Evolutionary conservation across 2,888 invertebrate genomes (phyloP), one percentile per base, ranked within the genome.

Genomic region (Brenthis daphne): DNA sequence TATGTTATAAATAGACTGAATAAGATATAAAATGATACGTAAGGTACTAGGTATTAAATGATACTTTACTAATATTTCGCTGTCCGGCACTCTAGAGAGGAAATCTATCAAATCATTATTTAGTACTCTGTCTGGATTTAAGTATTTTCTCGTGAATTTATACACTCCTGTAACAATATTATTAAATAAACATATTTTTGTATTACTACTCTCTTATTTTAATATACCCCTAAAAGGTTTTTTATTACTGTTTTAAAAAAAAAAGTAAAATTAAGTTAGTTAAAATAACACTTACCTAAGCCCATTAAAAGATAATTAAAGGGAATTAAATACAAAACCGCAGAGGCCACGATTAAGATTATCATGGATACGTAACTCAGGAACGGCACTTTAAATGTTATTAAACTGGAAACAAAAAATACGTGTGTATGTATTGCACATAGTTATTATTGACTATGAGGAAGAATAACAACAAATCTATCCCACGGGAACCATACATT

Each of bases 51-150:
- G 55, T 16, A 24, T 64, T 63, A 47, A 57, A 64, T 16, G 37
- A 6, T 63, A 53, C 16, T n/a, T 53, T 85, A 92, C 92, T 87
- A 89, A 80, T 76, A 83, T 81, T 75, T 84, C 85, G 71, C 88
- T 85, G 69, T 92, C 90, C 2, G 92, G 92, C 75, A 92, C 78
- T 73, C 89, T 84, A 33, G 90, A 87, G 63, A 92, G 75, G 70
- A 90, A 92, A 70, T 92, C 91, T 61, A 90, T 76, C 69, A 92
- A 71, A 77, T 91, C 92, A 71, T 92, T 91, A 70, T 92, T 92
- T 60, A 81, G 77, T 60, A 80, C 78, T 77, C 90, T 83, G 16
- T 82, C 77, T 64, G 92, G 90, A 72, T 90, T 80, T 51, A 89
- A 72, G 67, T 82, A 84, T 77, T 90, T 92, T 74, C 92, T 85